Conservation (phyloP, 2,888 invertebrate species). For the Geophilus truncorum region DNA sequence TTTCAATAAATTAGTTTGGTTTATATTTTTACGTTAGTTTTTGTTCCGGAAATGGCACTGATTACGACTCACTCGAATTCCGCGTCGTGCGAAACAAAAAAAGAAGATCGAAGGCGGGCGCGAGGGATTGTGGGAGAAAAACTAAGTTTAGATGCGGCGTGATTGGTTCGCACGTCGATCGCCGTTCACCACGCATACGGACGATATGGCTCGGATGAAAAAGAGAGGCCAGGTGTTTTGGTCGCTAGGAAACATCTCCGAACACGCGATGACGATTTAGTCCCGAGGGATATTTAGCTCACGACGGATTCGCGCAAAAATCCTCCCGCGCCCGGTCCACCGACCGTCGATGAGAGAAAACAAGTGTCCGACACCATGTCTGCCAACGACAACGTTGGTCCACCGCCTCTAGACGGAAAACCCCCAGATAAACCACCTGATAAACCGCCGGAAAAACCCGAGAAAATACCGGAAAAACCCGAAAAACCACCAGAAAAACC, state of each 20-base stretch:
- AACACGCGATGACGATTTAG: neutral
- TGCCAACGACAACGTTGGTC: neutral
- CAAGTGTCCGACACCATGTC: neutral
- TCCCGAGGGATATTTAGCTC: too few species aligned
- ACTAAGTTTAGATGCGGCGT: neutral
- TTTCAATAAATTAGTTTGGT: too few species aligned
- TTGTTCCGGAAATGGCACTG: neutral
- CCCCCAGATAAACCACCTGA: too few species aligned
- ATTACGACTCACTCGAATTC: neutral
- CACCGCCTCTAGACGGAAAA: too few species aligned
- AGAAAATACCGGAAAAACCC: too few species aligned
- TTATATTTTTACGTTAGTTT: neutral
- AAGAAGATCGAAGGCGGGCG: neutral
- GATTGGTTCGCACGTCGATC: neutral
- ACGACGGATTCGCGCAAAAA: too few species aligned
- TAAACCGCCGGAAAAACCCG: too few species aligned
- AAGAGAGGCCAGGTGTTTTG: neutral
- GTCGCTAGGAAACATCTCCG: neutral
- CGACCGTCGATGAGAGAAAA: too few species aligned
- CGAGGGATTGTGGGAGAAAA: neutral
- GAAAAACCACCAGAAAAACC: too few species aligned
- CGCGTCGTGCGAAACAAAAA: neutral
- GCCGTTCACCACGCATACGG: neutral
- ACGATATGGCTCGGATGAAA: neutral
- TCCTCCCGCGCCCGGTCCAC: neutral